Conservation (phyloP, 2,888 invertebrate genomes). For the Leptothorax acervorum region DNA sequence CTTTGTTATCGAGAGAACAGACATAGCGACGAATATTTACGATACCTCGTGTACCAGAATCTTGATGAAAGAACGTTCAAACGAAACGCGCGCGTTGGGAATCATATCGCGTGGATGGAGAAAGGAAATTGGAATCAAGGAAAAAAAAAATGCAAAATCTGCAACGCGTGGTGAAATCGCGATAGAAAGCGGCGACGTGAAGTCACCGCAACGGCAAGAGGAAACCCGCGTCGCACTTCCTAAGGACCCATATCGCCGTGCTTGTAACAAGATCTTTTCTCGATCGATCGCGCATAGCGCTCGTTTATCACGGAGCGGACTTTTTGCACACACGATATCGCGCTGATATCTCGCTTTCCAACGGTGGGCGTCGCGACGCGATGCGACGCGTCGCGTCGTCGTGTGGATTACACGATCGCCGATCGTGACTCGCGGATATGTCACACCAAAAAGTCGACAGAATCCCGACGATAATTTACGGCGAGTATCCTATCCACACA, state of each 20-base stretch:
- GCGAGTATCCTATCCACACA: neutral
- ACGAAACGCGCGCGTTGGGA: conserved; percentile 15
- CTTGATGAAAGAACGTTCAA: neutral
- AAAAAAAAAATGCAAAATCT: conserved; percentile 47
- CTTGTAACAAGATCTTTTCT: conserved; percentile 40
- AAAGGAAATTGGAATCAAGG: conserved; percentile 60
- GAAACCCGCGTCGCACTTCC: neutral
- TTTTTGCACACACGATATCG: conserved; percentile 33
- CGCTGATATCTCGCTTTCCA: conserved; percentile 32
- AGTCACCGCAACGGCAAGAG: neutral
- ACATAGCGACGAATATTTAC: conserved; percentile 8
- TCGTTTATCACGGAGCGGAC: conserved; percentile 43
- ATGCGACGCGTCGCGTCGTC: neutral
- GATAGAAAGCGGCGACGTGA: conserved; percentile 47
- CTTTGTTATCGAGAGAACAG: conserved; percentile 10
- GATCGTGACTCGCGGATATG: conserved; percentile 37
- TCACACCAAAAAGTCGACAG: conserved; percentile 25
- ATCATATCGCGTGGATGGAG: conserved; percentile 2
- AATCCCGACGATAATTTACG: conserved; percentile 28
- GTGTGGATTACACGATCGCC: conserved; percentile 35
- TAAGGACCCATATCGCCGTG: conserved; percentile 4
- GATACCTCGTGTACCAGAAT: neutral
- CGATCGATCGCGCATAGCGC: conserved; percentile 30
- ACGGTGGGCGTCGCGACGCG: neutral
- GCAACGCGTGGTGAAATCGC: conserved; percentile 53